Conservation (phyloP, 2,797 vertebrate species). For the Darevskia mixta region DNA sequence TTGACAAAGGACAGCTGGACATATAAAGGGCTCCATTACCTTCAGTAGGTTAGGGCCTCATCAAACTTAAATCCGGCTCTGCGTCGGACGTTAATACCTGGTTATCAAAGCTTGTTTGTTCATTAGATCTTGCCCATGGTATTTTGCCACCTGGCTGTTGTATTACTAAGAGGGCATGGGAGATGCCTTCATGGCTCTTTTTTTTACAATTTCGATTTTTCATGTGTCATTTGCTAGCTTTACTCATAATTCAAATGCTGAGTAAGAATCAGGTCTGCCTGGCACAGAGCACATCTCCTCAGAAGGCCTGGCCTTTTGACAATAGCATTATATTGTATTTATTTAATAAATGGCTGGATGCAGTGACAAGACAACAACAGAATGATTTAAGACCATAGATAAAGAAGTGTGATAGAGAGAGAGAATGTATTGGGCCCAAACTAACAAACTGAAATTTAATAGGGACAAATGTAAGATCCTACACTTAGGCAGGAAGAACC, state of each 20-base stretch:
- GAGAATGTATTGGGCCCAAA: no score
- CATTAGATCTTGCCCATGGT: not conserved
- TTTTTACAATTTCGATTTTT: constrained; percentile 11
- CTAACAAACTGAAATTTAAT: no score
- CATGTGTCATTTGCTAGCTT: not conserved
- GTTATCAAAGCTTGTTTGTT: not conserved
- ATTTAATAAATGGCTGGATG: constrained; percentile 6
- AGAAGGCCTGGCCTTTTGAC: constrained; percentile 5
- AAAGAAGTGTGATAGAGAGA: not conserved
- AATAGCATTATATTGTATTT: constrained; percentile 10
- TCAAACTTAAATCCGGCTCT: no score
- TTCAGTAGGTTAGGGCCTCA: no score
- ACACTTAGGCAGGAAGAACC: no score
- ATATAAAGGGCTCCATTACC: no score
- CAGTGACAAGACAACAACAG: not conserved
- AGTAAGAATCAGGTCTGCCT: not conserved
- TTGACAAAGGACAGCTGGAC: no score
- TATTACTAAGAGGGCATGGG: no score
- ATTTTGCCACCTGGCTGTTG: not conserved
- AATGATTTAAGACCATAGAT: constrained; percentile 2
- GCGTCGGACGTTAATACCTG: not conserved
- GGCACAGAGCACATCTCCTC: not conserved
- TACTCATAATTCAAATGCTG: constrained; percentile 3
- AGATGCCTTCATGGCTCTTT: not conserved
- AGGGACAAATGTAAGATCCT: no score